These are phyloP conservation scores for Porites divaricata DNA, from an alignment of 92 coral and sea anemone genomes.

Conservation along the genomic window DNA sequence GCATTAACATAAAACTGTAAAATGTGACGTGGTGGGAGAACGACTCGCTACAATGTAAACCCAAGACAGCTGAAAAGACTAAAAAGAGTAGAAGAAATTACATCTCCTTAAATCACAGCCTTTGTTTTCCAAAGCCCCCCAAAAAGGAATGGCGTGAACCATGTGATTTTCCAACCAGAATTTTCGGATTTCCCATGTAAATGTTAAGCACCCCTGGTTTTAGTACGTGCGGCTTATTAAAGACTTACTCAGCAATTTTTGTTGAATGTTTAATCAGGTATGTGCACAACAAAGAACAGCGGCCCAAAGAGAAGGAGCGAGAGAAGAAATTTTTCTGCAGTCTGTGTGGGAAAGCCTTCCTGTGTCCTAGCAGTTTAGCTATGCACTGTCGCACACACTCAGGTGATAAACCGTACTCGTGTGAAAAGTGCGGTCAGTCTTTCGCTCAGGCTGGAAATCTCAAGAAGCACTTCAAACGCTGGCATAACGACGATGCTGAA, in stretches of 20 bases:
- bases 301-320: conserved; percentile 83
- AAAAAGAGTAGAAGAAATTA: too few relatives aligned
- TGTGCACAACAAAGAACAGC: conserved; percentile 76
- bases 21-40: too few relatives aligned
- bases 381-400: conserved; percentile 91
- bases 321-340: conserved; percentile 85
- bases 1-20: too few relatives aligned
- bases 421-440: conserved; percentile 69
- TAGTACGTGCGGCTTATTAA: too few relatives aligned
- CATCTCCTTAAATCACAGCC: too few relatives aligned
- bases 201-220: too few relatives aligned
- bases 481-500: conserved; percentile 63
- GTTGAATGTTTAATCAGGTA: conserved; percentile 42
- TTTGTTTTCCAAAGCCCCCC: too few relatives aligned
- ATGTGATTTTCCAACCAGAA: too few relatives aligned
- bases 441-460: conserved; percentile 88
- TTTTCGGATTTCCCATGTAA: too few relatives aligned
- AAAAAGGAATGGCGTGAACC: too few relatives aligned
- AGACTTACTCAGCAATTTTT: not conserved
- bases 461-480: conserved; percentile 80
- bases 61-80: too few relatives aligned
- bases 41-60: too few relatives aligned
- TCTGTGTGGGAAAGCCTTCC: conserved; percentile 86
- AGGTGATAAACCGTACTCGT: conserved; percentile 76
- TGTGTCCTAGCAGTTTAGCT: conserved; percentile 89